These are phyloP conservation scores for Phthorimaea operculella DNA, from an alignment of 1,140 invertebrate species.

Conservation along the genomic window DNA sequence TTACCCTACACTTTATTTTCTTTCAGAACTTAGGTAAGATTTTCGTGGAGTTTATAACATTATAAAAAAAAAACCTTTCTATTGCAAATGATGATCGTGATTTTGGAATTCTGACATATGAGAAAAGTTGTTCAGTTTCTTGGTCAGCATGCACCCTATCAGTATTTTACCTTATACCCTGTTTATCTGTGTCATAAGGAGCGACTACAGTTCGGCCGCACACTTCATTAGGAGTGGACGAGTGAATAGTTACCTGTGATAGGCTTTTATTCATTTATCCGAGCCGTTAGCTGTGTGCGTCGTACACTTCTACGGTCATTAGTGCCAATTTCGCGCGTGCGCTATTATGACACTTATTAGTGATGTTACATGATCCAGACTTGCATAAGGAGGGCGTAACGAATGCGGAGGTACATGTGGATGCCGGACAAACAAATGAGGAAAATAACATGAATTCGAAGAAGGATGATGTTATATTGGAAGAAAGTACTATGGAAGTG, in stretches of 20 bases:
- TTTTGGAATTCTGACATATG: no score
- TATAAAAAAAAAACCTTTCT: no score
- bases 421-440: neutral
- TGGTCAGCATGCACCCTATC: no score
- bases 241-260: neutral
- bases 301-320: neutral
- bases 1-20: no score
- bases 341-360: neutral
- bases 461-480: neutral
- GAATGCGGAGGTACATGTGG: neutral
- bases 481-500: neutral
- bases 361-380: neutral
- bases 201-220: slow-evolving; percentile 1
- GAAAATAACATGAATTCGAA: neutral
- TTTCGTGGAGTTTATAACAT: no score
- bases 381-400: neutral
- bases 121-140: no score
- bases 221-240: neutral
- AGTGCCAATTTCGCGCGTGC: neutral
- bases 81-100: no score
- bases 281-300: neutral
- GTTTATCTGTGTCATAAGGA: no score
- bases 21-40: no score
- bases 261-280: neutral
- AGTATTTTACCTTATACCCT: no score